Base-by-base conservation (phyloP, 2,113 vertebrate genomes). In the Stigmatopora argus region DNA sequence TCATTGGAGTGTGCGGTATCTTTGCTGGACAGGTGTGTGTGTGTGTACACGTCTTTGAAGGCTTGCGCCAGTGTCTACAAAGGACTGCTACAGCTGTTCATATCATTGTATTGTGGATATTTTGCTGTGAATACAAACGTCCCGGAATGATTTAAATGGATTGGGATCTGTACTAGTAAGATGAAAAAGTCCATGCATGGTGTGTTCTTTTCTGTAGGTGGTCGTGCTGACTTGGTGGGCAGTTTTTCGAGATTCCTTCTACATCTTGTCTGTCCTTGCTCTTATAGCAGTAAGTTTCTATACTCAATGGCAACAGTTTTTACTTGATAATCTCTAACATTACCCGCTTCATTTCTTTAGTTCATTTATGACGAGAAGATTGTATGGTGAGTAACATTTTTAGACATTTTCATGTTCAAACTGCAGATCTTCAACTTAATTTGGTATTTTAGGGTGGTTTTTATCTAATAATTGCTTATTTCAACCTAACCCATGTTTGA, bases 301-400 rank as follows among this genome's bases (percentile, higher is more conserved):
- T 18, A 7, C 4, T 19, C 7, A 9, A 62, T 48, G 23, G 6
- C 4, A 45, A 23, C 3, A 3, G 34, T 7, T 5, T 34, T 26
- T 10, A 12, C 23, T 6, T 49, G 18, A 49, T 7, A 45, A 61
- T 12, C 14, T 15, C 14, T 45, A 38, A 60, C 12, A 5, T 44
- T 13, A 11, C 18, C 9, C 4, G 8, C 19, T 21, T 12, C 14
- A 0, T 38, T 51, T 21, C 81, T 83, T 56, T 83, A 99, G 96
- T 98, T 98, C 83, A 98, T 99, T 85, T 95, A 97, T 19, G 96
- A 99, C 69, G 96, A 91, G 75, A 92, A 94, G 90, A 98, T 99
- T 71, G 91, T 93, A 64, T 99, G 96, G 96, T 98, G 91, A 97
- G 8, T 21, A 48, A 26, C 13, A 3, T 21, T 48, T 3, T 17